Conservation (phyloP, 2,113 vertebrate species). For the Menidia beryllina region DNA sequence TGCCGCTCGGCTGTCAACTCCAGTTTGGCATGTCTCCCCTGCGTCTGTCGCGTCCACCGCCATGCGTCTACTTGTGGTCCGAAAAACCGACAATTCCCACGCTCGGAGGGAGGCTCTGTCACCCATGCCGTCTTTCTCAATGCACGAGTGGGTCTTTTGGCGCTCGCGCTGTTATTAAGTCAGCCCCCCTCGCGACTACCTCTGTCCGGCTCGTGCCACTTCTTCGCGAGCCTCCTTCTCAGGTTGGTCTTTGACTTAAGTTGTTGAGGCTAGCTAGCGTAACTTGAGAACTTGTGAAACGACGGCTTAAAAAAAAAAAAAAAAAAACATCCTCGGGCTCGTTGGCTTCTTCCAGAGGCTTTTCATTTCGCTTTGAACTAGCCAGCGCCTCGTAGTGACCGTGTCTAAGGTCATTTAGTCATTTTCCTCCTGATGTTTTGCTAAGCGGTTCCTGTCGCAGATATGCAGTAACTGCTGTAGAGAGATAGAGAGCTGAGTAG, state of each 20-base stretch:
- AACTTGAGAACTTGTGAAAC: constrained; percentile 7
- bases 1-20: constrained; percentile 21
- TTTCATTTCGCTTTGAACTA: background rate
- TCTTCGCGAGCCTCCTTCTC: constrained; percentile 7
- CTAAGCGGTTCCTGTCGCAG: background rate
- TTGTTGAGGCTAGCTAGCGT: constrained; percentile 3
- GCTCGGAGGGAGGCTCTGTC: constrained; percentile 20
- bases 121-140: constrained; percentile 26
- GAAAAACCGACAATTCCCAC: constrained; percentile 29
- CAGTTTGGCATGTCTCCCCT: constrained; percentile 21
- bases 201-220: constrained; percentile 41
- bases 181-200: constrained; percentile 34
- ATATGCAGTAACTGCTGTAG: background rate
- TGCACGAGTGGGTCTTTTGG: constrained; percentile 26
- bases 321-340: background rate
- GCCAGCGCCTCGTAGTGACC: background rate
- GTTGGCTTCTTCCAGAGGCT: background rate
- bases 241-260: constrained; percentile 1
- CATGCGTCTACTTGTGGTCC: constrained; percentile 16
- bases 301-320: constrained; percentile 19
- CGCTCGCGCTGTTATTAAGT: constrained; percentile 44
- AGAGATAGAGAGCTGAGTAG: background rate
- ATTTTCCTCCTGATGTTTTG: background rate
- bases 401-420: background rate
- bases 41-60: constrained; percentile 7